Percentiles rank a stretch among this genome's conserved stretches.
Conservation (phyloP, 2,113 vertebrate species). For the Cacatua alba region DNA sequence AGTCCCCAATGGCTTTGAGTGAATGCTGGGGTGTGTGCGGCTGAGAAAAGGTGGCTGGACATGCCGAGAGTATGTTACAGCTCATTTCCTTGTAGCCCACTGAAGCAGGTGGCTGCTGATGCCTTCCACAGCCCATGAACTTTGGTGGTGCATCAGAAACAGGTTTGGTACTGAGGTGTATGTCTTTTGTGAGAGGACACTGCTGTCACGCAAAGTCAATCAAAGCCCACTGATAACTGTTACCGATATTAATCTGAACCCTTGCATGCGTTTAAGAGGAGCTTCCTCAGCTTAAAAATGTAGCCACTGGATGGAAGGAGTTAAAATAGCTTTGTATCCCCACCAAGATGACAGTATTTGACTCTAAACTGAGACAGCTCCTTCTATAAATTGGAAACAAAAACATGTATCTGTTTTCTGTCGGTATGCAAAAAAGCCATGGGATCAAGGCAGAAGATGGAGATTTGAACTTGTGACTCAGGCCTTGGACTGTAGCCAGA, state of each 20-base stretch:
- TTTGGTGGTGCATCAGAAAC: neutral
- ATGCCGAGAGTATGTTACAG: rapidly evolving
- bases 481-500: conserved; percentile 43
- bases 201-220: neutral
- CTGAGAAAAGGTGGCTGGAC: neutral
- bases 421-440: conserved; percentile 4
- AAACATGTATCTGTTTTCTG: conserved; percentile 9
- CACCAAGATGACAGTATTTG: neutral
- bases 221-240: neutral
- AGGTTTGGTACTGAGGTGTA: neutral
- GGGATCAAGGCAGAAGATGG: conserved; percentile 1
- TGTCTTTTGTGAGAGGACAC: neutral
- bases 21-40: neutral
- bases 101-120: neutral
- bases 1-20: neutral
- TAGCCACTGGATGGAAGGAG: neutral
- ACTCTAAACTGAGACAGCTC: conserved; percentile 18
- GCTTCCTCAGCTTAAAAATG: neutral
- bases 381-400: conserved; percentile 39
- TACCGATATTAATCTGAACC: neutral
- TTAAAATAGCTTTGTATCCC: conserved; percentile 11
- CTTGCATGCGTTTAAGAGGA: neutral
- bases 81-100: neutral
- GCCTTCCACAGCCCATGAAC: neutral
- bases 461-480: conserved; percentile 61